Evolutionary conservation across 2,888 invertebrate genomes (phyloP), one percentile per base, ranked within the genome.

Genomic region (Heteromurus nitidus): DNA sequence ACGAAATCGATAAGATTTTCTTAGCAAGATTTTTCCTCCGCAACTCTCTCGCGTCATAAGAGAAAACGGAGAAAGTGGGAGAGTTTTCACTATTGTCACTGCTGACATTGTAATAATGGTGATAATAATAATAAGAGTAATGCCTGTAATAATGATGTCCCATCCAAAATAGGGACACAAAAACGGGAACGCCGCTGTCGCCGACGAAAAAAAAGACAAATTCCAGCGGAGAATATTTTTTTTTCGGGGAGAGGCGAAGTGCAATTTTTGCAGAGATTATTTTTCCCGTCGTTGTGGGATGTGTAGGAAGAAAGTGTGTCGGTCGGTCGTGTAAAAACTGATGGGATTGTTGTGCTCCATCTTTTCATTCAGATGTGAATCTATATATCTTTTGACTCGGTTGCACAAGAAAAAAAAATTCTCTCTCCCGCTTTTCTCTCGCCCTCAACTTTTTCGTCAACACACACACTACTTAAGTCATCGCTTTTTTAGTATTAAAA

Each of bases 111-210:
- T 50, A 30, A 67, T 67, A 67, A 50, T 67, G 65, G 64, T 60
- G 73, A 73, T 60, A 60, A 72, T 73, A 73, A 75, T 75, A 65
- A 65, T 75, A 67, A 75, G 74, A 75, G 42, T 55, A 65, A 75
- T 75, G 65, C 30, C 65, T 55, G 65, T 65, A 55, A 65, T 75
- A 75, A 75, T 75, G 53, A 65, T 75, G 74, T 55, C 74, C 24
- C 24, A 65, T 74, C 53, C 22, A 50, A 55, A 74, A 53, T 65
- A 74, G 64, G 28, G n/a, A 55, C 18, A 1, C 3, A 22, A 22
- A 18, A 11, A n/a, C n/a, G n/a, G 20, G 18, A 55, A n/a, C 18
- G 50, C n/a, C n/a, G n/a, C n/a, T n/a, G n/a, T n/a, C n/a, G n/a
- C n/a, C n/a, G n/a, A n/a, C n/a, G n/a, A n/a, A n/a, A n/a, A n/a